Evolutionary conservation across 64 coral and sea anemone species (phyloP).

Genomic region (Actinia tenebrosa): DNA sequence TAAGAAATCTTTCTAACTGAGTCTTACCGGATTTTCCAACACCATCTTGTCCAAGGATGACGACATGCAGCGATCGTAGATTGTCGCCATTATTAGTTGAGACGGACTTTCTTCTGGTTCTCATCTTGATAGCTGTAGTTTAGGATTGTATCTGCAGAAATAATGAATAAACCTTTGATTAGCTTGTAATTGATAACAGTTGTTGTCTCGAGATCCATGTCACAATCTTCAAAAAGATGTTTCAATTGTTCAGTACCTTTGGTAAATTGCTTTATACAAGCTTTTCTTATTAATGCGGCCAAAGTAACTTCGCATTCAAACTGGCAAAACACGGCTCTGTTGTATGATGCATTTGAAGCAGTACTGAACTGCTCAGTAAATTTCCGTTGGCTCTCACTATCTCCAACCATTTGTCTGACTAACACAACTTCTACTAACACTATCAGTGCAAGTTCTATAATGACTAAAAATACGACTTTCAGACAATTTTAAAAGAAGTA

Average conservation of each 20-base stretch:
- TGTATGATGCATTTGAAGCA: too few species aligned
- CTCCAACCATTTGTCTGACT: too few species aligned
- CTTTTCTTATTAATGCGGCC: neutral
- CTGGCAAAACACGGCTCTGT: too few species aligned
- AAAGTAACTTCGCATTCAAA: neutral
- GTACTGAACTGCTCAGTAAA: too few species aligned
- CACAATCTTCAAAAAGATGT: neutral
- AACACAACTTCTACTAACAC: too few species aligned
- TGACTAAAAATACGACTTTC: too few species aligned
- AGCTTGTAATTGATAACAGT: neutral
- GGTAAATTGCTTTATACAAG: neutral
- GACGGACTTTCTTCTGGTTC: slow-evolving; percentile 17
- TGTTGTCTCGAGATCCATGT: neutral
- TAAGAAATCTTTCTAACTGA: neutral
- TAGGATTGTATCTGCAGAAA: neutral
- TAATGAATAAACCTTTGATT: neutral
- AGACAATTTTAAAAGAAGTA: too few species aligned
- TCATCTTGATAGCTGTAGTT: neutral
- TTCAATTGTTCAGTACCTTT: neutral
- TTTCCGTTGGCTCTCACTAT: too few species aligned
- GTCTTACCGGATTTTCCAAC: slow-evolving; percentile 35
- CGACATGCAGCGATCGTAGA: slow-evolving; percentile 18
- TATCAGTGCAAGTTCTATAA: too few species aligned
- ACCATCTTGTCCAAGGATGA: slow-evolving; percentile 22
- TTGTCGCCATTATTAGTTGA: slow-evolving; percentile 19